Conservation (phyloP, 1,140 invertebrate species). For the Macrostomum lignano region DNA sequence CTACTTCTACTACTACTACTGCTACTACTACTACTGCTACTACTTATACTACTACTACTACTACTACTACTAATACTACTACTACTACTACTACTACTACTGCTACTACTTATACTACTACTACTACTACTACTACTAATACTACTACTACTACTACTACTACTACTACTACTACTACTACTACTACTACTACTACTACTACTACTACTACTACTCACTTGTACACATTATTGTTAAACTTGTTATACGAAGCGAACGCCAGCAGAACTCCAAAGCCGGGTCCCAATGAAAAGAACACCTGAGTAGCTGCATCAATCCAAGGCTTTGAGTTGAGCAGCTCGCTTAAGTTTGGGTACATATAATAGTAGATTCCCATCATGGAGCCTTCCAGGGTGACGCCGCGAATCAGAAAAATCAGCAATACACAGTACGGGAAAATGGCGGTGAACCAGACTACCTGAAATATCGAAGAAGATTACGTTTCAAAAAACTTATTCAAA, state of each 20-base stretch:
- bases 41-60: too few relatives aligned
- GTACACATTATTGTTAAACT: constrained; percentile 89
- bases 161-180: too few relatives aligned
- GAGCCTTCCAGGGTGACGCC: background rate
- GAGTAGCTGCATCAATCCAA: constrained; percentile 82
- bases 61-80: too few relatives aligned
- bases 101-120: too few relatives aligned
- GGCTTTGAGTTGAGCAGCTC: constrained; percentile 34
- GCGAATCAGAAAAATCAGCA: constrained; percentile 3
- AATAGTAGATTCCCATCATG: constrained; percentile 2
- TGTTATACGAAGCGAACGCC: constrained; percentile 86
- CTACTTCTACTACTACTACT: too few relatives aligned
- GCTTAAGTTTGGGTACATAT: background rate
- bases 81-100: too few relatives aligned
- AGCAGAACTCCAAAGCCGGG: constrained; percentile 80
- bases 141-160: too few relatives aligned
- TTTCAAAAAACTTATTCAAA: constrained; percentile 1
- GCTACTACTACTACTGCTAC: too few relatives aligned
- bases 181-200: too few relatives aligned
- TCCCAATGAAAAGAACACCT: constrained; percentile 85
- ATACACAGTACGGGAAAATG: constrained; percentile 9
- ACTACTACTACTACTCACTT: too few relatives aligned
- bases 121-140: too few relatives aligned
- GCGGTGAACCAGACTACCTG: constrained; percentile 11
- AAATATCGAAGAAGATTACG: too few relatives aligned